Evolutionary conservation across 2,113 vertebrate genomes (phyloP).

Genomic region (Eretmochelys imbricata): DNA sequence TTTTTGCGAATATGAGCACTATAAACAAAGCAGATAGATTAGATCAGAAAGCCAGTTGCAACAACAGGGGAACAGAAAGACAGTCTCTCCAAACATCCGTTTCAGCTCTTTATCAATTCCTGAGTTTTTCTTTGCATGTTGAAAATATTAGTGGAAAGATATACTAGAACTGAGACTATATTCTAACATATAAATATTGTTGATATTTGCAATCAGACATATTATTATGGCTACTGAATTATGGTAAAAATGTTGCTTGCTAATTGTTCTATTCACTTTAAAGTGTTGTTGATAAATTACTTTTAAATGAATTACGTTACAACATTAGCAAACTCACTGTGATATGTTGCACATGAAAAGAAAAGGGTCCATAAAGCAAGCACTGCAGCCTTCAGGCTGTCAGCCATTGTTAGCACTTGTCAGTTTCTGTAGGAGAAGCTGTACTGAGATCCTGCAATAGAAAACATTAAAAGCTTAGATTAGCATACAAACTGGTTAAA

Average conservation of each 20-base stretch:
- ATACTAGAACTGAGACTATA: not conserved
- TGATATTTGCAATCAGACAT: not conserved
- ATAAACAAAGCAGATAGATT: not conserved
- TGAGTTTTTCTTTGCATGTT: not conserved
- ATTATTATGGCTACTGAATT: not conserved
- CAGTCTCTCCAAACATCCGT: not conserved
- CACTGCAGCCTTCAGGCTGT: not conserved
- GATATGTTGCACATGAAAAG: not conserved
- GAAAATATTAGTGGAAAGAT: not conserved
- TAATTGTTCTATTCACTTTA: not conserved
- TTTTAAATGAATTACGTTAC: not conserved
- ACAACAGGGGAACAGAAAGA: rapidly evolving
- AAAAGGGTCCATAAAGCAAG: slow-evolving; percentile 36
- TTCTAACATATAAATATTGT: not conserved
- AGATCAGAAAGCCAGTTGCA: not conserved
- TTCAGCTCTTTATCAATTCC: not conserved
- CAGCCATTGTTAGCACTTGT: slow-evolving; percentile 18
- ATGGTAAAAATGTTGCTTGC: not conserved
- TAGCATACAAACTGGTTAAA: not conserved
- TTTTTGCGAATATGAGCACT: not conserved
- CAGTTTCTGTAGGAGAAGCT: not conserved
- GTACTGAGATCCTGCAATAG: slow-evolving; percentile 36
- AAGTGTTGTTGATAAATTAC: not conserved
- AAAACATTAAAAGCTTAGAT: not conserved
- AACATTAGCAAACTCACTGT: slow-evolving; percentile 28